phyloP scores from a whole-genome alignment of 2,888 invertebrate genomes.

The Sphaerophoria rueppellii region DNA sequence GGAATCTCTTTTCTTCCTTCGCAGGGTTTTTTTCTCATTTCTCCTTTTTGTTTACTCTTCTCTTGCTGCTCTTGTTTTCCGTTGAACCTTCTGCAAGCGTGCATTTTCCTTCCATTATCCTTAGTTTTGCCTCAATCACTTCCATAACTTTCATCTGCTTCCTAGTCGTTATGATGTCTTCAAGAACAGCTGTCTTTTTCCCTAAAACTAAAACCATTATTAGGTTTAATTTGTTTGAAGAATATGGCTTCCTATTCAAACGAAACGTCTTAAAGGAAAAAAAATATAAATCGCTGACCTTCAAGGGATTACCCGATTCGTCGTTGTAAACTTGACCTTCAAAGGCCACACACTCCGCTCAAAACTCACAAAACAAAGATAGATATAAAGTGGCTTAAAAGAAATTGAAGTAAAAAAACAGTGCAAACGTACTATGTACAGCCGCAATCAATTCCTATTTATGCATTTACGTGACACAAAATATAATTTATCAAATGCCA shows the following conservation, averaged over 20 bases:
- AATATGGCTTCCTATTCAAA: slow-evolving; percentile 7
- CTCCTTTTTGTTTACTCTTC: too few species aligned
- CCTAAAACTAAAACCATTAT: too few species aligned
- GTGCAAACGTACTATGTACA: background rate
- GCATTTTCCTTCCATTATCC: too few species aligned
- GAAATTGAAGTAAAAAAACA: slow-evolving; percentile 29
- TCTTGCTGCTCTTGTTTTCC: too few species aligned
- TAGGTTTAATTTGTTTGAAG: too few species aligned
- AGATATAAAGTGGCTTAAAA: slow-evolving; percentile 45
- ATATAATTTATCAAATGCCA: slow-evolving; percentile 65
- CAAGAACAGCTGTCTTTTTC: too few species aligned
- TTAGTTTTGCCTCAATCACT: too few species aligned
- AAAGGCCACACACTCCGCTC: slow-evolving; percentile 51
- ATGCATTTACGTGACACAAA: slow-evolving; percentile 69
- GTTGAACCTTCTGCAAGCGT: too few species aligned
- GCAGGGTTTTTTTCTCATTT: too few species aligned
- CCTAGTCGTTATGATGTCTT: too few species aligned
- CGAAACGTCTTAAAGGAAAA: background rate
- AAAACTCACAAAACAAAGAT: slow-evolving; percentile 26
- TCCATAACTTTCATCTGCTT: too few species aligned
- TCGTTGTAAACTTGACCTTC: slow-evolving; percentile 68
- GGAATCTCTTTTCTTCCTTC: too few species aligned
- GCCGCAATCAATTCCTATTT: slow-evolving; percentile 66
- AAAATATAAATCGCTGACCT: slow-evolving; percentile 28
- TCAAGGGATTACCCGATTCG: slow-evolving; percentile 42